These are phyloP conservation scores for Ceramica pisi DNA, from an alignment of 2,888 invertebrate genomes.

Conservation along the genomic window DNA sequence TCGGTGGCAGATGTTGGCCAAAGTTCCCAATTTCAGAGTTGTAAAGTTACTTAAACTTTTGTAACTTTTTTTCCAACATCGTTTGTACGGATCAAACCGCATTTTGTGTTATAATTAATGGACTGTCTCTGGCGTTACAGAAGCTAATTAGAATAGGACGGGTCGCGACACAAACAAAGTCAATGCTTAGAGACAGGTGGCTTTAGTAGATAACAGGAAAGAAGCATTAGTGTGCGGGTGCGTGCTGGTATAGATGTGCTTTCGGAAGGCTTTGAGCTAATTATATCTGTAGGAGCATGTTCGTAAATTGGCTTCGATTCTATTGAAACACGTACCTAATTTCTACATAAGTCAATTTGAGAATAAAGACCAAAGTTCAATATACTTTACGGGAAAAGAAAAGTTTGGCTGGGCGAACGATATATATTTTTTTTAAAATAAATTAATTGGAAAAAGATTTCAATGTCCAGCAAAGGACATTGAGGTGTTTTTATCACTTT, in stretches of 20 bases:
- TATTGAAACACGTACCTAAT: not conserved
- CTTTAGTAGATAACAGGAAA: conserved; percentile 72
- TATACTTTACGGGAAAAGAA: not conserved
- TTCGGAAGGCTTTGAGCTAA: conserved; percentile 15
- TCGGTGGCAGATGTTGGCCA: conserved; percentile 73
- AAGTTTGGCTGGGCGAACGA: not conserved
- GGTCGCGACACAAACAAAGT: conserved; percentile 79
- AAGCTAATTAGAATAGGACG: conserved; percentile 81
- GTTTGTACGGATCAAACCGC: conserved; percentile 76
- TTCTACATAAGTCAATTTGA: too few species aligned
- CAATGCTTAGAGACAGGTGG: conserved; percentile 79
- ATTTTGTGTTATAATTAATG: conserved; percentile 85
- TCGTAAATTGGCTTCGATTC: not conserved
- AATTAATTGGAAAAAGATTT: conserved; percentile 3
- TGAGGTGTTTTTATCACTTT: conserved; percentile 12
- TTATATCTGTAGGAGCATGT: conserved; percentile 5
- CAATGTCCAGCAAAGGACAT: not conserved
- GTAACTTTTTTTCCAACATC: conserved; percentile 73
- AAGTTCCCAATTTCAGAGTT: conserved; percentile 70
- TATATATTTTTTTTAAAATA: not conserved
- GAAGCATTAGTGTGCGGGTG: conserved; percentile 50
- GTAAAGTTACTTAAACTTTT: conserved; percentile 60
- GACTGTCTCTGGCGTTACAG: conserved; percentile 80
- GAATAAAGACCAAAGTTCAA: not conserved
- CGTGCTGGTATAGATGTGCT: conserved; percentile 33